These are phyloP conservation scores for Nicator chloris DNA, from an alignment of 2,113 vertebrate genomes.

Conservation along the genomic window DNA sequence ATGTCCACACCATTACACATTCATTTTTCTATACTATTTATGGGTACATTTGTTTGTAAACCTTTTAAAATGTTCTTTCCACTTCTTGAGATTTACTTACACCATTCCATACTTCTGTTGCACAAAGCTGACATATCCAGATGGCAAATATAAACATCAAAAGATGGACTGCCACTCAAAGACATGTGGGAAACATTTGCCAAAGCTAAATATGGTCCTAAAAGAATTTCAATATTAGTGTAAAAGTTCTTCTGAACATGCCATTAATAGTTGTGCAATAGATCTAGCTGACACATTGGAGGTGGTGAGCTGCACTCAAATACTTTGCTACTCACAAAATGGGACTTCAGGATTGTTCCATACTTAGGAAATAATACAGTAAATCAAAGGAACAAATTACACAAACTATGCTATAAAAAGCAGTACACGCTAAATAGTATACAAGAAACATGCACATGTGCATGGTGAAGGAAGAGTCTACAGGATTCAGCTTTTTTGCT, in stretches of 20 bases:
- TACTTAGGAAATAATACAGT: neutral
- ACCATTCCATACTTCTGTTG: neutral
- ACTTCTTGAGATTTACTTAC: neutral
- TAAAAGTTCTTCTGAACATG: neutral
- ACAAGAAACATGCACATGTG: neutral
- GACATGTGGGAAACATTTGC: constrained; percentile 38
- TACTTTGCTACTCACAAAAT: constrained; percentile 13
- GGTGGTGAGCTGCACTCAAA: neutral
- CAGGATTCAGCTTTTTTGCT: neutral
- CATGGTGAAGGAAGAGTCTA: neutral
- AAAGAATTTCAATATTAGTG: neutral
- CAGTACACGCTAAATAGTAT: neutral
- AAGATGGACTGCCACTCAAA: constrained; percentile 45
- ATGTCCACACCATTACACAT: neutral
- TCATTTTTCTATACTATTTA: neutral
- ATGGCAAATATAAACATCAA: constrained; percentile 54
- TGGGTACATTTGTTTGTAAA: constrained; percentile 24
- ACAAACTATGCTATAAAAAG: neutral
- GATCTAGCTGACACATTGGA: neutral
- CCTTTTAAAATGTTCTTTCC: neutral
- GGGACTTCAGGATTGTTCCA: neutral
- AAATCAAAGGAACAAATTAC: neutral
- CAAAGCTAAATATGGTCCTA: neutral
- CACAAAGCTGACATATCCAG: constrained; percentile 54
- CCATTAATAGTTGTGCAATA: neutral